These are phyloP conservation scores for Dasypus novemcinctus DNA, from an alignment of 2,113 vertebrate species.

Conservation along the genomic window DNA sequence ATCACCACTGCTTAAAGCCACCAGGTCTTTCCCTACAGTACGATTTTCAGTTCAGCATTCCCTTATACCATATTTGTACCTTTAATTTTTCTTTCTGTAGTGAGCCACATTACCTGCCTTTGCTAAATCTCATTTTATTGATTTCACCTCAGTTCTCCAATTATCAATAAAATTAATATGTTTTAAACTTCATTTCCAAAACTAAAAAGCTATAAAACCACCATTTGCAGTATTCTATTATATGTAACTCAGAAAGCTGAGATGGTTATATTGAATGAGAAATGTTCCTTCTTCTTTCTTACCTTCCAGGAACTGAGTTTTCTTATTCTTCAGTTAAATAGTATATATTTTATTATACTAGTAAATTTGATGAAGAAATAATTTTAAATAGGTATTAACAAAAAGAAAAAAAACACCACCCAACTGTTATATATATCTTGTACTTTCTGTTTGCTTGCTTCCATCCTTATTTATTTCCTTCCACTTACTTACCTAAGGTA, in stretches of 20 bases:
- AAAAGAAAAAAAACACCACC: background rate
- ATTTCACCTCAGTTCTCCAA: constrained; percentile 10
- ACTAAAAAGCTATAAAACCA: background rate
- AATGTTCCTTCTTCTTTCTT: background rate
- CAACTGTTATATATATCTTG: background rate
- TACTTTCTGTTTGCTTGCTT: background rate
- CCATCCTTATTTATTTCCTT: background rate
- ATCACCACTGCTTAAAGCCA: background rate
- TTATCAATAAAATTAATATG: constrained; percentile 23
- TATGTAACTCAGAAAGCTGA: background rate
- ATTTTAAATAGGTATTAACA: background rate
- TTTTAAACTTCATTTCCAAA: constrained; percentile 57
- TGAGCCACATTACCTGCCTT: background rate
- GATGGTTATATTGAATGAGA: background rate
- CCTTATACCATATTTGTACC: background rate
- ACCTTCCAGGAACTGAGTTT: background rate
- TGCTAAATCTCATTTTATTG: constrained; percentile 25
- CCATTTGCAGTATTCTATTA: background rate
- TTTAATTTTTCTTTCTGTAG: background rate
- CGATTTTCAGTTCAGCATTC: background rate
- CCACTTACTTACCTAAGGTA: background rate
- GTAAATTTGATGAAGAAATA: background rate
- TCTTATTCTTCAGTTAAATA: constrained; percentile 9
- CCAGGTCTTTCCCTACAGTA: background rate
- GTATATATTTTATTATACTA: background rate